Percentiles rank a stretch among this genome's conserved stretches.
Conservation (phyloP, 2,113 vertebrate species). For the Orthonyx spaldingii region DNA sequence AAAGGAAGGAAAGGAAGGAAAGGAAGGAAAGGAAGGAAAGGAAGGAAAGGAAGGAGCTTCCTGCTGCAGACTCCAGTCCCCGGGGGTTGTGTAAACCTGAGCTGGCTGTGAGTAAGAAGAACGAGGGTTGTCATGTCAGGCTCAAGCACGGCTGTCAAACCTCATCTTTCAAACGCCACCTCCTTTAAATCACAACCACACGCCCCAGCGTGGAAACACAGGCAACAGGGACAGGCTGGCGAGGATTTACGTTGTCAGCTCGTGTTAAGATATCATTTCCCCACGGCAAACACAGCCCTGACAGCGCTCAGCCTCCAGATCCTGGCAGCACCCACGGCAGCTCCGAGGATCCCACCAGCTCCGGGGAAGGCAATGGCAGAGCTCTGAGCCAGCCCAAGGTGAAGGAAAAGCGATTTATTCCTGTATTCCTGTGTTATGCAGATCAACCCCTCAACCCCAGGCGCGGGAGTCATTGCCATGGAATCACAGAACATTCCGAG, state of each 20-base stretch:
- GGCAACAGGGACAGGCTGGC: neutral
- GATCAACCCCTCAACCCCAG: accelerated
- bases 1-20: too few species aligned
- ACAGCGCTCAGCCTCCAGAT: neutral
- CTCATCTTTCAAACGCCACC: constrained; percentile 16
- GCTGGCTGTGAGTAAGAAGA: neutral
- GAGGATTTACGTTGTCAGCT: neutral
- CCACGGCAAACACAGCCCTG: neutral
- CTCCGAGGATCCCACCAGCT: neutral
- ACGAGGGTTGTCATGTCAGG: neutral
- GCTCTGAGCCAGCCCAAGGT: neutral
- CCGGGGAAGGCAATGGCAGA: neutral
- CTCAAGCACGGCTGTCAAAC: constrained; percentile 26
- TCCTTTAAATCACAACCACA: neutral
- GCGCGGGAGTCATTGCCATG: accelerated
- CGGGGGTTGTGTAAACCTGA: neutral
- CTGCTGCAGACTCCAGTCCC: neutral
- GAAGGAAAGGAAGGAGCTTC: neutral
- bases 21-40: too few species aligned
- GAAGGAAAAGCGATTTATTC: neutral
- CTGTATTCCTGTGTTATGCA: accelerated
- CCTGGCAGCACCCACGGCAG: neutral
- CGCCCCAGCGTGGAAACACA: neutral
- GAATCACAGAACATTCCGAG: neutral
- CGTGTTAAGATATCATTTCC: neutral